These are phyloP conservation scores for Drosophila orena DNA, from an alignment of 1,140 invertebrate genomes.

Conservation along the genomic window DNA sequence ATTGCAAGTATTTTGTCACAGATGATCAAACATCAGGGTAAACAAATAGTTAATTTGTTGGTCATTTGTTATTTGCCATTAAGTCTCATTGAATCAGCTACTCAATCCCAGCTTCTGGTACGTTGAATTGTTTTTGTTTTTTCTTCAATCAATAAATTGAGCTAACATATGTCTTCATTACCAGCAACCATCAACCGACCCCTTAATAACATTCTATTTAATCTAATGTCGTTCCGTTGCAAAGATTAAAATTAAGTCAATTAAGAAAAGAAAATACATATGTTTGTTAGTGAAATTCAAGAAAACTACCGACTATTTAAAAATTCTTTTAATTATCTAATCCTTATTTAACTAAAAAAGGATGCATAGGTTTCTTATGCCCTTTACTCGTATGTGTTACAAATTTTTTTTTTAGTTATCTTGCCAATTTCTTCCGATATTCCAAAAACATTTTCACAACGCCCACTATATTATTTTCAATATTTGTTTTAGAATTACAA, in stretches of 20 bases:
- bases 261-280: neutral
- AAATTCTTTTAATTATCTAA: too few species aligned
- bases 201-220: slow-evolving; percentile 7
- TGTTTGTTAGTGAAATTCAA: neutral
- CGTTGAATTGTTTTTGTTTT: slow-evolving; percentile 58
- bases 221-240: slow-evolving; percentile 5
- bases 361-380: too few species aligned
- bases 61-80: slow-evolving; percentile 79
- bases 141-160: slow-evolving; percentile 59
- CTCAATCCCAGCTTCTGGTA: slow-evolving; percentile 9
- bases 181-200: slow-evolving; percentile 23
- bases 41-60: slow-evolving; percentile 81
- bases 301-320: neutral
- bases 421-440: too few species aligned
- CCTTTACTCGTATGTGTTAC: too few species aligned
- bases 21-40: slow-evolving; percentile 73
- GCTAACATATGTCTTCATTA: slow-evolving; percentile 66
- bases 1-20: slow-evolving; percentile 68
- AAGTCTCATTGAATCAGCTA: slow-evolving; percentile 66
- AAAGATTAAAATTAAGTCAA: neutral
- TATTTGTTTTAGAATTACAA: slow-evolving; percentile 44
- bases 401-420: too few species aligned
- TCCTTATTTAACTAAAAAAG: too few species aligned
- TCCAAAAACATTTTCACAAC: too few species aligned
- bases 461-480: neutral